phyloP scores from a whole-genome alignment of 2,797 vertebrate species.

The Phaenicophaeus curvirostris region DNA sequence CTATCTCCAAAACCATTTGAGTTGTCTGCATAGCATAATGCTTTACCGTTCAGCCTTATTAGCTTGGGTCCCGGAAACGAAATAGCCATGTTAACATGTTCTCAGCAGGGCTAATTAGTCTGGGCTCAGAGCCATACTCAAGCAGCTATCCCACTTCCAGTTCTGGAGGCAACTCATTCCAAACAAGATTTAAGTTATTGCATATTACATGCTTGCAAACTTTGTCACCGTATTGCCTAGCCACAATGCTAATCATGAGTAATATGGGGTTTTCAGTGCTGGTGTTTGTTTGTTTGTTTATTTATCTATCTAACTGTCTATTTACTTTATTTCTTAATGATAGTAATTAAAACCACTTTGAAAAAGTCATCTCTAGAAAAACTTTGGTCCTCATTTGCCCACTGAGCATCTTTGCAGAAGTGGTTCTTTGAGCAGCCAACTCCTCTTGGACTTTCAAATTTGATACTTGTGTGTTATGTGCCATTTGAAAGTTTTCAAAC shows the following conservation, averaged over 20 bases:
- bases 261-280: background rate
- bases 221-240: background rate
- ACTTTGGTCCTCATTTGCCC: background rate
- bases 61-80: background rate
- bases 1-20: background rate
- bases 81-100: conserved; percentile 53
- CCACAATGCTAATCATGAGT: background rate
- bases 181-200: background rate
- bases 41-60: background rate
- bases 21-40: background rate
- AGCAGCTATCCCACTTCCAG: conserved; percentile 33
- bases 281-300: too few species aligned
- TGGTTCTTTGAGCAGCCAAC: background rate
- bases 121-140: conserved; percentile 47
- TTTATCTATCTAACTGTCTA: too few species aligned
- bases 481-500: conserved; percentile 16
- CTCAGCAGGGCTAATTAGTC: conserved; percentile 59
- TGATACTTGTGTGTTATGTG: background rate
- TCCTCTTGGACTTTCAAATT: background rate
- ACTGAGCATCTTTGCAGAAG: background rate
- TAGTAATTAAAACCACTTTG: background rate
- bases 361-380: background rate
- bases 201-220: background rate
- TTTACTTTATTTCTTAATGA: background rate
- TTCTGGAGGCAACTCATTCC: conserved; percentile 38